Percentiles rank a stretch among this genome's conserved stretches.
phyloP scores from a whole-genome alignment of 2,113 vertebrate genomes.

The Amia ocellicauda region DNA sequence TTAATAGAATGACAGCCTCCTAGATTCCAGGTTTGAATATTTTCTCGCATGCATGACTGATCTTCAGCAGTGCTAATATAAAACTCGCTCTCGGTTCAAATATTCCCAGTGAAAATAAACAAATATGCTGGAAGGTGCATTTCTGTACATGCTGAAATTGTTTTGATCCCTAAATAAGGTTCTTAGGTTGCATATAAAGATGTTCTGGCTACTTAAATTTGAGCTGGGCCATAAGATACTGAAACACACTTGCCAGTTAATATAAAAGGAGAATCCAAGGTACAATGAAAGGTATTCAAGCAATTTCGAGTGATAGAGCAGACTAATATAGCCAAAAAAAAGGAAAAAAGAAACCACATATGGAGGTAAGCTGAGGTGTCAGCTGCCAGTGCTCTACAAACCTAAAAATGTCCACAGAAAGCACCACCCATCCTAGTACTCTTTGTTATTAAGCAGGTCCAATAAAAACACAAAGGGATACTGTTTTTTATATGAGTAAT shows the following conservation, averaged over 20 bases:
- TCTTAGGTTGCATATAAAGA: no score
- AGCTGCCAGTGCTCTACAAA: slow-evolving; percentile 39
- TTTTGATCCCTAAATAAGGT: no score
- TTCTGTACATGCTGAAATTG: no score
- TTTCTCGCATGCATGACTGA: no score
- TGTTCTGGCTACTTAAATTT: no score
- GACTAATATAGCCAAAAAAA: not conserved
- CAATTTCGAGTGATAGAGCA: slow-evolving; percentile 18
- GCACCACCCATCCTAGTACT: slow-evolving; percentile 31
- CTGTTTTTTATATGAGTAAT: slow-evolving; percentile 92
- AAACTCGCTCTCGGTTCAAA: no score
- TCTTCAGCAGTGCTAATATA: no score
- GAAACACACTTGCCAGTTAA: not conserved
- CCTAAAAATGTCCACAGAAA: slow-evolving; percentile 24
- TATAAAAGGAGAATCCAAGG: not conserved
- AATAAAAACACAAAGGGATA: slow-evolving; percentile 85
- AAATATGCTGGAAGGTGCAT: no score
- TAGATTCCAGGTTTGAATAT: no score
- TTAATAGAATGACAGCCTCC: no score
- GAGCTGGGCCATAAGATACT: no score
- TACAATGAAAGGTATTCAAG: slow-evolving; percentile 19
- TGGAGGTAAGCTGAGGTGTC: slow-evolving; percentile 54
- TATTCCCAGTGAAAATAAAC: no score
- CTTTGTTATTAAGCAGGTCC: slow-evolving; percentile 91
- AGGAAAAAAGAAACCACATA: slow-evolving; percentile 38